Evolutionary conservation across 2,113 vertebrate genomes (phyloP).

Genomic region (Aptenodytes forsteri): DNA sequence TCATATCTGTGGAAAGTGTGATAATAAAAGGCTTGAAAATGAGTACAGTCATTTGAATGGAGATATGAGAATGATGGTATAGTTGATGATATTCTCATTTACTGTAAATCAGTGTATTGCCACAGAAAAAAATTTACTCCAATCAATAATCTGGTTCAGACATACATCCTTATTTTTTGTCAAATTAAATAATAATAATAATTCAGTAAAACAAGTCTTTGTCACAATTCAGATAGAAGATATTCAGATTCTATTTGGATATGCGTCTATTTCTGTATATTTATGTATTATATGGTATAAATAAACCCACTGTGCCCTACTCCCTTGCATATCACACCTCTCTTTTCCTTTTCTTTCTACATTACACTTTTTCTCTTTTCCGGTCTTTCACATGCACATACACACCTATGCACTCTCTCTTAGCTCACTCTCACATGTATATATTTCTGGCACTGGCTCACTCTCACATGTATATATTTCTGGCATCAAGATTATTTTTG

Average conservation of each 20-base stretch:
- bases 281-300: neutral
- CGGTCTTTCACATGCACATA: neutral
- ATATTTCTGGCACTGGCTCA: neutral
- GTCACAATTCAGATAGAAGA: neutral
- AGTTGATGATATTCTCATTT: neutral
- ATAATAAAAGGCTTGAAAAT: neutral
- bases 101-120: neutral
- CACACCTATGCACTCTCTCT: neutral
- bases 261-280: neutral
- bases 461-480: neutral
- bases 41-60: neutral
- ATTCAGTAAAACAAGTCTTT: neutral
- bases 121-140: neutral
- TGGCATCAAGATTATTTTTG: neutral
- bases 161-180: accelerated
- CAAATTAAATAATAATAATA: neutral
- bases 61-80: neutral
- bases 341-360: neutral
- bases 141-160: neutral
- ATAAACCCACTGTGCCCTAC: neutral
- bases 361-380: neutral
- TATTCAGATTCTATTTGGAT: neutral
- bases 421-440: neutral
- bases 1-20: neutral
- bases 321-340: neutral